Conservation (phyloP, 2,113 vertebrate genomes). For the Thamnophis sirtalis region DNA sequence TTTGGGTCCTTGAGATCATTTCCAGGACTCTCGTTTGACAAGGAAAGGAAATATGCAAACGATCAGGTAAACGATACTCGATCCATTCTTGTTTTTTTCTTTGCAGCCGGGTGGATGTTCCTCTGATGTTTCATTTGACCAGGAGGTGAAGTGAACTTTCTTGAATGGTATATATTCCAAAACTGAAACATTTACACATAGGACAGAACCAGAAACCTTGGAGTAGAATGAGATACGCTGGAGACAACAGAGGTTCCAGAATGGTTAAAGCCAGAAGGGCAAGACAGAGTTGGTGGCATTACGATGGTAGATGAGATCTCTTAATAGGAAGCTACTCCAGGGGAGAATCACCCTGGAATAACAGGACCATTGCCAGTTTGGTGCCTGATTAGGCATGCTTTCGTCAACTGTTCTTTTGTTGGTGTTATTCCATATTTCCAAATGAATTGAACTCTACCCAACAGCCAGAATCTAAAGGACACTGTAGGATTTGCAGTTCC, state of each 20-base stretch:
- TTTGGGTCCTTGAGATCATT: background rate
- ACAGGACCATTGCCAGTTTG: background rate
- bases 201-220: constrained; percentile 58
- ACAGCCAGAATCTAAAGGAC: constrained; percentile 37
- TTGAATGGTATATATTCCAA: constrained; percentile 43
- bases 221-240: background rate
- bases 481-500: constrained; percentile 45
- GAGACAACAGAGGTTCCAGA: constrained; percentile 54
- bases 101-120: background rate
- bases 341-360: constrained; percentile 25
- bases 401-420: constrained; percentile 1
- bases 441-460: constrained; percentile 41
- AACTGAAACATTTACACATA: constrained; percentile 59
- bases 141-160: constrained; percentile 57
- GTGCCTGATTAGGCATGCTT: constrained; percentile 20
- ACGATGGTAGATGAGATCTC: background rate
- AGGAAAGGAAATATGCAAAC: background rate
- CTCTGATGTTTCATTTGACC: constrained; percentile 46
- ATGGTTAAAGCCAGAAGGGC: constrained; percentile 27
- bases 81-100: fast-evolving
- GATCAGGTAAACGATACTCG: background rate
- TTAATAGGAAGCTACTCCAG: constrained; percentile 45
- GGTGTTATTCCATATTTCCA: constrained; percentile 22
- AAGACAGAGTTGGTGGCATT: constrained; percentile 5
- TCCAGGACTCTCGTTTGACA: background rate